These are phyloP conservation scores for Rugalucina vietnamica DNA, from an alignment of 2,888 invertebrate genomes.

Conservation along the genomic window DNA sequence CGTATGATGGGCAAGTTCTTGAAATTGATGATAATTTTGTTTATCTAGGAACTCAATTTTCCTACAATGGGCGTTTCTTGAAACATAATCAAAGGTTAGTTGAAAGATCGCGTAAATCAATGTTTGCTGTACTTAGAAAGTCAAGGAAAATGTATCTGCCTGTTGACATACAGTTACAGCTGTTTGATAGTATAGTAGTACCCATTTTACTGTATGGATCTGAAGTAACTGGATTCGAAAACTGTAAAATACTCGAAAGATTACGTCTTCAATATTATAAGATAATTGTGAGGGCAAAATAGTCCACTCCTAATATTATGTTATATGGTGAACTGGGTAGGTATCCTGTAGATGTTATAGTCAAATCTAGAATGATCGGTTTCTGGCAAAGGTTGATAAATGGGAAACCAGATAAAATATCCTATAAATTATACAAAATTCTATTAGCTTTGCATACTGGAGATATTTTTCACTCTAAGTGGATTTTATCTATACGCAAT, in stretches of 20 bases:
- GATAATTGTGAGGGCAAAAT: background rate
- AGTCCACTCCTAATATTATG: background rate
- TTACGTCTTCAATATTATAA: background rate
- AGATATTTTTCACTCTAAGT: background rate
- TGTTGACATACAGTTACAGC: background rate
- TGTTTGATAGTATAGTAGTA: background rate
- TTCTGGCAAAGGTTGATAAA: background rate
- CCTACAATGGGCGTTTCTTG: conserved; percentile 8
- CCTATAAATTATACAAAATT: background rate
- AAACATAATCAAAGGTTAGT: background rate
- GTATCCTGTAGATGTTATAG: background rate
- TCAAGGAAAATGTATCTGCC: background rate
- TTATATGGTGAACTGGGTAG: conserved; percentile 1
- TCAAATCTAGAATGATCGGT: background rate
- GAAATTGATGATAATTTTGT: conserved; percentile 24
- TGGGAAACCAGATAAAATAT: conserved; percentile 4
- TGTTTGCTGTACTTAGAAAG: conserved; percentile 15
- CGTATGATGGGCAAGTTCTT: conserved; percentile 1
- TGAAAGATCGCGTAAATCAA: conserved; percentile 15
- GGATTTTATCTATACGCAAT: too few relatives aligned
- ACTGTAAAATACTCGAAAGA: background rate
- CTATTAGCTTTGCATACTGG: background rate
- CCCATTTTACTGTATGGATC: conserved; percentile 1
- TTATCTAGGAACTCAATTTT: conserved; percentile 17
- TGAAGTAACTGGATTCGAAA: background rate